Percentiles rank a stretch among this genome's conserved stretches.
phyloP scores from a whole-genome alignment of 2,113 vertebrate genomes.

The Vanacampus margaritifer region DNA sequence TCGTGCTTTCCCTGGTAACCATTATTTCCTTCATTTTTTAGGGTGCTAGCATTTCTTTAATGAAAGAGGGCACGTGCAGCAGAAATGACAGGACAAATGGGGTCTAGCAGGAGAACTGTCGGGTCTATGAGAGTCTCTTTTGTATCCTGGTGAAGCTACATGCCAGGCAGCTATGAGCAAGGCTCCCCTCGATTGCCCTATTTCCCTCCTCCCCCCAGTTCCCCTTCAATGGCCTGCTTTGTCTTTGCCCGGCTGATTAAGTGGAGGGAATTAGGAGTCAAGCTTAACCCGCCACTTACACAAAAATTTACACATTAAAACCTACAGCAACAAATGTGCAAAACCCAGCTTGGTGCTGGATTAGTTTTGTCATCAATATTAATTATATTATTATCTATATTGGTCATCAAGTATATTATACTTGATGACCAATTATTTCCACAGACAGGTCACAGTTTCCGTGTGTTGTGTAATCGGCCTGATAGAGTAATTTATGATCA shows the following conservation, averaged over 20 bases:
- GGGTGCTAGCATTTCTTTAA: not conserved
- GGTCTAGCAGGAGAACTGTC: not conserved
- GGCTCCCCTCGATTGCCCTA: constrained; percentile 47
- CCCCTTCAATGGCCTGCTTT: constrained; percentile 73
- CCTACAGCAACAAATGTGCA: constrained; percentile 9
- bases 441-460: not conserved
- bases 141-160: constrained; percentile 66
- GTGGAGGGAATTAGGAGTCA: constrained; percentile 73
- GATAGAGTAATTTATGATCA: constrained; percentile 23
- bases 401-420: too few species aligned
- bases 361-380: constrained; percentile 6
- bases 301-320: constrained; percentile 17
- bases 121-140: constrained; percentile 64
- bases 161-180: constrained; percentile 57
- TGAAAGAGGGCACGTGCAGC: constrained; percentile 1
- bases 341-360: not conserved
- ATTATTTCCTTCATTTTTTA: too few species aligned
- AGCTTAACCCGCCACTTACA: constrained; percentile 44
- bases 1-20: constrained; percentile 1
- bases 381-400: too few species aligned
- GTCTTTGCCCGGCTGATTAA: constrained; percentile 77
- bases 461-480: constrained; percentile 1
- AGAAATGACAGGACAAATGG: not conserved
- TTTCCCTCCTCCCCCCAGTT: constrained; percentile 29
- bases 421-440: not conserved